Evolutionary conservation across 2,888 invertebrate genomes (phyloP), one percentile per base, ranked within the genome.

Genomic region (Celastrina argiolus): DNA sequence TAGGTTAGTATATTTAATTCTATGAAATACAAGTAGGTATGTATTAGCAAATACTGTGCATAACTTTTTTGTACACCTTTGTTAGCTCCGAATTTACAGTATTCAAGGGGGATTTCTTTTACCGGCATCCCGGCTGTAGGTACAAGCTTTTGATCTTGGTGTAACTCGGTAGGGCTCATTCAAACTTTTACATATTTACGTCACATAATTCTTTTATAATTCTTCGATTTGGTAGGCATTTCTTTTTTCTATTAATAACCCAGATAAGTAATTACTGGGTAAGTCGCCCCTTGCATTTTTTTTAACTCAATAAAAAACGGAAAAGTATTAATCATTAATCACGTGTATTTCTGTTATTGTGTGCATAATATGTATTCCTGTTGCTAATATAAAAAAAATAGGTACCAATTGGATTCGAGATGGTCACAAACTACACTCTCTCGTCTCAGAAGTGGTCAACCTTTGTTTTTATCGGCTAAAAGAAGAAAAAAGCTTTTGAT

Each of bases 111-210:
- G 51, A 22, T 51, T 51, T 28, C 26, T 41, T 59, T 56, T 61
- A 63, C 64, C 51, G 22, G 51, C 51, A n/a, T 51, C 22, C 10
- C 22, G 22, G 22, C 51, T 22, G 83, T 79, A 75, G 78, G 76
- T 80, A 79, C 82, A 86, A 84, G 81, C 82, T 83, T 81, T 84
- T 82, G 83, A 82, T 84, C 81, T 82, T 80, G 80, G 80, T 76
- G 81, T 75, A 81, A 79, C 82, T 45, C 63, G 63, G 69, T 69
- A 76, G 81, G 82, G 82, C 83, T 81, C 79, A 74, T 78, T 80
- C 76, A 80, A 76, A 76, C 72, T 36, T 61, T 61, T 22, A 12
- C n/a, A 31, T 31, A 6, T 76, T 77, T 79, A 78, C 78, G 76
- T 82, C 81, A 82, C 74, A 76, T 77, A 74, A 75, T 73, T 71